These are phyloP conservation scores for Diplosoma virens DNA, from an alignment of 23 tunicate species.

Conservation along the genomic window DNA sequence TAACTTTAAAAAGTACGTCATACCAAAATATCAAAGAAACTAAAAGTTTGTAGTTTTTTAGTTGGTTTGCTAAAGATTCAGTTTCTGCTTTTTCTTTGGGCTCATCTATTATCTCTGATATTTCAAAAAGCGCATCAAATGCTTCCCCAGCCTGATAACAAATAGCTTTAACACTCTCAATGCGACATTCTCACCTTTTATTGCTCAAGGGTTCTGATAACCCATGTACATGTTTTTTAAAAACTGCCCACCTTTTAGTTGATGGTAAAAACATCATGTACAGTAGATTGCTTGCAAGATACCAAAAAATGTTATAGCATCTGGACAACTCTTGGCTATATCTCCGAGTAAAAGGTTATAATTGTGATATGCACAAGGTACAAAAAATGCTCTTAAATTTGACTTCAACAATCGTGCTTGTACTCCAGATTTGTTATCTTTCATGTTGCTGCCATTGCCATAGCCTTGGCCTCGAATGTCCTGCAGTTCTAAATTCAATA, in stretches of 20 bases:
- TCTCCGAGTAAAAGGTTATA: conserved; percentile 16
- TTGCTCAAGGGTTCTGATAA: conserved; percentile 5
- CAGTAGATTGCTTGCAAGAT: not conserved
- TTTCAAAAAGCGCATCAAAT: conserved; percentile 4
- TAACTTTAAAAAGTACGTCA: no score
- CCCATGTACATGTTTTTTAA: conserved; percentile 11
- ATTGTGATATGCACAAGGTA: conserved; percentile 2
- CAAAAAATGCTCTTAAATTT: conserved; percentile 17
- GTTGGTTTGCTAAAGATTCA: not conserved
- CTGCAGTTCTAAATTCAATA: not conserved
- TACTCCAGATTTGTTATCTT: conserved; percentile 5
- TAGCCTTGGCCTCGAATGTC: conserved; percentile 27
- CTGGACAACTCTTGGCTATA: conserved; percentile 6
- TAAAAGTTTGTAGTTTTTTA: conserved; percentile 14
- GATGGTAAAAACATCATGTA: conserved; percentile 16
- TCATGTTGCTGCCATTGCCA: conserved; percentile 19
- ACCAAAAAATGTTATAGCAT: conserved; percentile 31
- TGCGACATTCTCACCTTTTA: conserved; percentile 16
- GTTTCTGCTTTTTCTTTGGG: not conserved
- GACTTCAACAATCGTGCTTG: conserved; percentile 6
- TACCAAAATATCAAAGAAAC: no score
- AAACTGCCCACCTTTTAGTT: conserved; percentile 18
- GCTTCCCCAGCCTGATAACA: conserved; percentile 14
- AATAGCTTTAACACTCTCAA: conserved; percentile 27
- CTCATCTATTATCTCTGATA: conserved; percentile 7